phyloP scores from a whole-genome alignment of 2,888 invertebrate genomes.

The Dermolepida albohirtum region DNA sequence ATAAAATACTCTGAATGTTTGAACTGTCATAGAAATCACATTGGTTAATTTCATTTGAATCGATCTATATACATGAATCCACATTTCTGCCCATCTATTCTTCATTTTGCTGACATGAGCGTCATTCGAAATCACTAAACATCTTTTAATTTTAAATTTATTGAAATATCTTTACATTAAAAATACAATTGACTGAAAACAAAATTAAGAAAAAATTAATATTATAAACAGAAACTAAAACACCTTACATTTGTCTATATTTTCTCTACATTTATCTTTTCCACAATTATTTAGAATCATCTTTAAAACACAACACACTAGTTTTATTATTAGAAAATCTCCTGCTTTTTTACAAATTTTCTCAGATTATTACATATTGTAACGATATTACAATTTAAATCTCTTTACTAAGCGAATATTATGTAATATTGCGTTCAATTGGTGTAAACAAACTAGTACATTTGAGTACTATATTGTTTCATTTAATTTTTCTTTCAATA shows the following conservation, averaged over 20 bases:
- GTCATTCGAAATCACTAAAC: too few relatives aligned
- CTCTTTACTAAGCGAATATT: constrained; percentile 11
- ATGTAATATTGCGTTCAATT: constrained; percentile 18
- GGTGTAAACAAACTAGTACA: constrained; percentile 5
- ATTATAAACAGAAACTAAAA: constrained; percentile 21
- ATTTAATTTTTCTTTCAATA: neutral
- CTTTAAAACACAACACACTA: constrained; percentile 1
- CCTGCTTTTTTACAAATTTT: constrained; percentile 1
- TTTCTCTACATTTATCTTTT: constrained; percentile 25
- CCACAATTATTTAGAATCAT: constrained; percentile 8
- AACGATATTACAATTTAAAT: neutral
- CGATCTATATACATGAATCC: too few relatives aligned
- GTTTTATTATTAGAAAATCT: constrained; percentile 15
- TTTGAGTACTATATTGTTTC: neutral
- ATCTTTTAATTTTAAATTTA: neutral
- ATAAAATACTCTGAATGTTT: too few relatives aligned
- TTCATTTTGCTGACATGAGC: too few relatives aligned
- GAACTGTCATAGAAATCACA: too few relatives aligned
- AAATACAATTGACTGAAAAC: constrained; percentile 24
- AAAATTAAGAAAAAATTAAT: constrained; percentile 10
- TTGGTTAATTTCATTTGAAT: too few relatives aligned
- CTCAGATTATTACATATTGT: neutral
- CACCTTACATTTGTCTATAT: constrained; percentile 30
- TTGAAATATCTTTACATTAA: constrained; percentile 5
- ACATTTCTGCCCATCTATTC: too few relatives aligned